Evolutionary conservation across 2,113 vertebrate species (phyloP), one percentile per base, ranked within the genome.

Genomic region (Haemorhous mexicanus): DNA sequence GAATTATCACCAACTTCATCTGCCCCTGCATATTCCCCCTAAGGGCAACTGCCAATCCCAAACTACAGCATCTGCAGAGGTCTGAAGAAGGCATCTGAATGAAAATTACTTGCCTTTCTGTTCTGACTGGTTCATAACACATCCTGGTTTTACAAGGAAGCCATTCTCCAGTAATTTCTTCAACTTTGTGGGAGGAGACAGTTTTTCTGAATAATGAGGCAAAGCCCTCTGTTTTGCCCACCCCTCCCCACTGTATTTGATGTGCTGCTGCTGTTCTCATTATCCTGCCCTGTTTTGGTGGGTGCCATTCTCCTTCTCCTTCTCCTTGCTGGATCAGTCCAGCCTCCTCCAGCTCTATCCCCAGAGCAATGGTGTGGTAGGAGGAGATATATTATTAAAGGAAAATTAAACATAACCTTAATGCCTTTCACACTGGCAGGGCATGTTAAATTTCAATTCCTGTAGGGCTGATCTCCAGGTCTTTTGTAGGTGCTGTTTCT

Each of bases 21-120:
- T 73, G 24, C 5, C 16, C 35, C 17, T 0, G 0, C 56, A 78
- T 6, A 13, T 11, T 13, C 5, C 7, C 56, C 6, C 8, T 46
- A 28, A 64, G 5, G 7, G 14, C 33, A 79, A 13, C 35, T 43
- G 35, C 33, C 22, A 20, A 8, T 69, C 39, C 23, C 61, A 49
- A 74, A 64, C 35, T 19, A 30, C 1, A 10, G 14, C 21, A 24
- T 41, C 10, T 18, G 28, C n/a, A 73, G 74, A 64, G 12, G 20
- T 63, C 47, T 73, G 64, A 87, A 77, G n/a, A 81, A 64, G 3
- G 1, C 3, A 19, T 37, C 58, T 56, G 30, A 47, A n/a, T 9
- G 3, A 55, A 64, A 80, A 66, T 64, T 8, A 30, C n/a, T 69
- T 74, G 26, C 33, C 46, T 78, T 76, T 74, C 50, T 37, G 27